Evolutionary conservation across 2,113 vertebrate genomes (phyloP), one percentile per base, ranked within the genome.

Genomic region (Catharus bicknelli): DNA sequence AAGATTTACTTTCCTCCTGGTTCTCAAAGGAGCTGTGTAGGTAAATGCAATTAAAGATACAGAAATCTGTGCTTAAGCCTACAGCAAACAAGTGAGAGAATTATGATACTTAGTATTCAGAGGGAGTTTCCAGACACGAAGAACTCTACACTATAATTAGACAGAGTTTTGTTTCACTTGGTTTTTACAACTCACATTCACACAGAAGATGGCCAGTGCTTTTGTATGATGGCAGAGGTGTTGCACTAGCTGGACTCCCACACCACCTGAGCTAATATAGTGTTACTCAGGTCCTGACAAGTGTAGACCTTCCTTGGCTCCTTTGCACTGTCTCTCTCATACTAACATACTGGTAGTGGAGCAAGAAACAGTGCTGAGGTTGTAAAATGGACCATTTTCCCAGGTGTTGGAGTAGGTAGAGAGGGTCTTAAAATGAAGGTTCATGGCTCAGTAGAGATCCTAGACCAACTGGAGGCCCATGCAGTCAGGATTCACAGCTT

Each of bases 321-420:
- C 30, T 70, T 16, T 67, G 30, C 10, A 16, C 32, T 19, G 0
- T 38, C 5, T 77, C 27, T 59, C 26, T 43, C 0, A 1, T 42
- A 45, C 2, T 84, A 45, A 32, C 13, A 2, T 29, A 84, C 34
- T 22, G 34, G 11, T 40, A 53, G 13, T 29, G 19, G 36, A 29
- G 12, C 17, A 54, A 19, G 66, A 64, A 23, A 10, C 59, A 57
- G 10, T 16, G 42, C 42, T 57, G 50, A 57, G 27, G 6, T 54
- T 83, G n/a, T 86, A 17, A 80, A 77, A 11, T 16, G 8, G n/a
- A 80, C 11, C 2, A 14, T 51, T 85, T 70, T 64, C 55, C 14
- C 45, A 73, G 10, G n/a, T 61, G 14, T 11, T 74, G 8, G n/a
- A 48, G 4, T 66, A 81, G 77, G 50, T 69, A 69, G 20, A 77